Percentiles rank a stretch among this genome's conserved stretches.
Conservation (phyloP, 2,888 invertebrate genomes). For the Eudasyphora cyanicolor region DNA sequence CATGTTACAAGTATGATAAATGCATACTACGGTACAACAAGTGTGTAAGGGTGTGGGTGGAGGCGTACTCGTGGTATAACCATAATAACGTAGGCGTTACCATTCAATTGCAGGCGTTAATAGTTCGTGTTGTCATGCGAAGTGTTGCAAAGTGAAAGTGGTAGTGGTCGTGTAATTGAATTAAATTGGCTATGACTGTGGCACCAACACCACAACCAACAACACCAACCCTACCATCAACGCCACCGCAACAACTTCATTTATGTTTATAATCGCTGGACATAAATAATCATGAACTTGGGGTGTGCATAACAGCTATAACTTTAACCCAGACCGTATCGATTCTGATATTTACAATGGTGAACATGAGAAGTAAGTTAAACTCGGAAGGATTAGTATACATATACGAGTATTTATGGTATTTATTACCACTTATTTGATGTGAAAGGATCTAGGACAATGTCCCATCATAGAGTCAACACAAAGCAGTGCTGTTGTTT, state of each 20-base stretch:
- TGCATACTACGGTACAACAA: not conserved
- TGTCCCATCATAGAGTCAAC: too few species aligned
- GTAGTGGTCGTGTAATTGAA: constrained; percentile 17
- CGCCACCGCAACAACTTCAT: constrained; percentile 1
- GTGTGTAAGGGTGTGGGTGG: not conserved
- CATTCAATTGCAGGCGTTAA: constrained; percentile 2
- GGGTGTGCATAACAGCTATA: too few species aligned
- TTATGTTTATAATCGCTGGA: not conserved
- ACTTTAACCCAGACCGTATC: too few species aligned
- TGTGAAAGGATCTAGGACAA: too few species aligned
- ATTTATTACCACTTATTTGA: too few species aligned
- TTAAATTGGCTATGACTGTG: constrained; percentile 26
- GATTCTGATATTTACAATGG: too few species aligned
- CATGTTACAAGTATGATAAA: constrained; percentile 11
- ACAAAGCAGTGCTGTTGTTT: too few species aligned
- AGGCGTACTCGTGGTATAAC: not conserved
- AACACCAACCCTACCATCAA: too few species aligned
- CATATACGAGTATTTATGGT: too few species aligned
- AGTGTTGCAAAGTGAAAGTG: not conserved
- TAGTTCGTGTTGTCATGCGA: constrained; percentile 13
- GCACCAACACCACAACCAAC: too few species aligned
- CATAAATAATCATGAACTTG: not conserved
- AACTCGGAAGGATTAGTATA: too few species aligned
- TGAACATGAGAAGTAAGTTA: too few species aligned
- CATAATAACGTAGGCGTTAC: constrained; percentile 23